A percentile compares a stretch with the other conserved stretches of the same genome.
These are phyloP conservation scores for Schlechtendalia chinensis DNA, from an alignment of 1,140 invertebrate species.

Conservation along the genomic window DNA sequence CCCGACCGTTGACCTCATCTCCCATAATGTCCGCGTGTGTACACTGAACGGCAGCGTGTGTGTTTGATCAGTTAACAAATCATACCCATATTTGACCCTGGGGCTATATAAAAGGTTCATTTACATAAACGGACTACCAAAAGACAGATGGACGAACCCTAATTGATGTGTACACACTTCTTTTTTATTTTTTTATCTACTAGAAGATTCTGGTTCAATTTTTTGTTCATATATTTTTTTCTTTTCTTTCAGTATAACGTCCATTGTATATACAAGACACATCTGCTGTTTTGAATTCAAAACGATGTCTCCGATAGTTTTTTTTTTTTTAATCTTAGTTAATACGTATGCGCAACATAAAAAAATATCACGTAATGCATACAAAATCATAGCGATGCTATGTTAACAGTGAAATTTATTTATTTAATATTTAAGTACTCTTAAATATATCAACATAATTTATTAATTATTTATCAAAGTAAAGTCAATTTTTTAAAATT, in stretches of 20 bases:
- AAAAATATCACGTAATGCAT: neutral
- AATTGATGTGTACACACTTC: slow-evolving; percentile 23
- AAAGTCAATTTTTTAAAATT: too few species aligned
- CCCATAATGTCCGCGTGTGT: neutral
- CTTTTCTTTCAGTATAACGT: neutral
- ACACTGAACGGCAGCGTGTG: neutral
- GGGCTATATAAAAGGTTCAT: slow-evolving; percentile 43
- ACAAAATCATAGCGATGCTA: too few species aligned
- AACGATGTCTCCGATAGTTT: slow-evolving; percentile 13
- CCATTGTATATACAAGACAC: slow-evolving; percentile 11
- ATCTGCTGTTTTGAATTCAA: slow-evolving; percentile 46
- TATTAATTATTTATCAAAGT: too few species aligned
- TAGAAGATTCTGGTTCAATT: slow-evolving; percentile 35
- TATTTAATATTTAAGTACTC: too few species aligned
- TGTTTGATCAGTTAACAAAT: slow-evolving; percentile 49
- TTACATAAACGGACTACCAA: slow-evolving; percentile 44
- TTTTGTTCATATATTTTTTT: slow-evolving; percentile 22
- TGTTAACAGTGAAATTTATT: too few species aligned
- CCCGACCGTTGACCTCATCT: slow-evolving; percentile 34
- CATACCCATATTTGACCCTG: slow-evolving; percentile 44
- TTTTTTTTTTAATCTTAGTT: slow-evolving; percentile 13
- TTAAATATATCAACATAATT: too few species aligned
- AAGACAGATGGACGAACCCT: slow-evolving; percentile 46
- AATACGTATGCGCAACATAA: neutral
- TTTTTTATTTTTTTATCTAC: slow-evolving; percentile 21